Evolutionary conservation across 35 echinoderm and acorn worm genomes (phyloP).

Genomic region (Strongylocentrotus purpuratus): DNA sequence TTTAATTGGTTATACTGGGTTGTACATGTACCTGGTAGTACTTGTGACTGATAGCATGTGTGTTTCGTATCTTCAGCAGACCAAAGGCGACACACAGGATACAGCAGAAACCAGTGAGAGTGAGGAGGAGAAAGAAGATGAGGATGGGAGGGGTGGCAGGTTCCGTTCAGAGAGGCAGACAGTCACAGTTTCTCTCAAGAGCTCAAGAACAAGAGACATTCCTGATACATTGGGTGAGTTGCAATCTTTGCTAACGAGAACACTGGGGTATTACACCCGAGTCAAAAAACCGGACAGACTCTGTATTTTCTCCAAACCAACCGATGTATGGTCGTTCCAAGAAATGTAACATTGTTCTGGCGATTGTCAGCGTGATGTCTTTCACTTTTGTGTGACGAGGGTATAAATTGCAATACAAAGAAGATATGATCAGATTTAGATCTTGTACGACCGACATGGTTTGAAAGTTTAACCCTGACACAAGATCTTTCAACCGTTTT

Average conservation of each 20-base stretch:
- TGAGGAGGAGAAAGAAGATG: constrained; percentile 34
- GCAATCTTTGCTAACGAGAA: background rate
- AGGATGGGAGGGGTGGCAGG: background rate
- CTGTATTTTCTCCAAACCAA: no score
- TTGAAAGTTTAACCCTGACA: no score
- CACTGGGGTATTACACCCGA: no score
- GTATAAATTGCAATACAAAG: background rate
- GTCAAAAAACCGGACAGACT: no score
- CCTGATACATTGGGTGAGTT: constrained; percentile 36
- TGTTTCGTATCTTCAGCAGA: background rate
- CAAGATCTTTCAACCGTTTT: no score
- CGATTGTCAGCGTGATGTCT: no score
- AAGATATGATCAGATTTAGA: background rate
- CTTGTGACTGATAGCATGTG: background rate
- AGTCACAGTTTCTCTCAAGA: background rate
- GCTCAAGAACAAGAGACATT: constrained; percentile 37
- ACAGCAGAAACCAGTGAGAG: constrained; percentile 34
- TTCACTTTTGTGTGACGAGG: no score
- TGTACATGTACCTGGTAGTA: background rate
- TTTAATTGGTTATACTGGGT: background rate
- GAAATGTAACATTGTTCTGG: no score
- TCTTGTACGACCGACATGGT: background rate
- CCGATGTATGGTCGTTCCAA: no score
- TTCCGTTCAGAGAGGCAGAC: constrained; percentile 27
- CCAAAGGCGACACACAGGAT: background rate